phyloP scores from a whole-genome alignment of 2,113 vertebrate genomes.

The Menura novaehollandiae region DNA sequence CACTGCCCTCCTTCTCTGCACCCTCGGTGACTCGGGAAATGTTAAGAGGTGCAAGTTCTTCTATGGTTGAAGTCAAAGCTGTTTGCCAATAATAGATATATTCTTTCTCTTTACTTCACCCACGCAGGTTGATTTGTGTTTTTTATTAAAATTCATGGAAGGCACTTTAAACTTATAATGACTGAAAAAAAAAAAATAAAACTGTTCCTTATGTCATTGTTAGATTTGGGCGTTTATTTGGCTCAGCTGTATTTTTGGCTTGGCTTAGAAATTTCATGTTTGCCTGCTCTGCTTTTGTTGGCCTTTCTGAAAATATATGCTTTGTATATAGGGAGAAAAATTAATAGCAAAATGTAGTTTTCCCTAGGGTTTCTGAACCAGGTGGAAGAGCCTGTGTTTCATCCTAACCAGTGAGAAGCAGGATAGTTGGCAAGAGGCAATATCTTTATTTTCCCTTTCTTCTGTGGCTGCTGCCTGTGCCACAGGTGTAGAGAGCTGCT shows the following conservation, averaged over 20 bases:
- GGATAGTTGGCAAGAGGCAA: background rate
- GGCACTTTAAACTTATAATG: background rate
- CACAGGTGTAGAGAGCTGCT: background rate
- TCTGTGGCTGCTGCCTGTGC: background rate
- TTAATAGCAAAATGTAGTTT: background rate
- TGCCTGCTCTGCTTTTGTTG: background rate
- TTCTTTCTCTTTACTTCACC: background rate
- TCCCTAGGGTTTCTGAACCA: background rate
- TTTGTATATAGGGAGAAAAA: background rate
- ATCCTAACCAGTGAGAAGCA: accelerated
- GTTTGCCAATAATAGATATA: background rate
- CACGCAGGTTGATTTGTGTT: background rate
- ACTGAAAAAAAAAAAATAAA: background rate
- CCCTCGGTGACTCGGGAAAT: background rate
- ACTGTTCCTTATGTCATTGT: background rate
- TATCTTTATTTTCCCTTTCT: background rate
- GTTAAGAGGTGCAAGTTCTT: background rate
- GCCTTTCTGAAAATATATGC: background rate
- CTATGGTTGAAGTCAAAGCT: background rate
- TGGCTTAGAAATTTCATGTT: background rate
- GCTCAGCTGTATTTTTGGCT: background rate
- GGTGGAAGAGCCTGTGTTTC: background rate
- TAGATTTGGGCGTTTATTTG: background rate
- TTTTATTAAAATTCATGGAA: background rate
- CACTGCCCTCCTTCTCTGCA: background rate